Base-by-base conservation (phyloP, 2,797 vertebrate genomes). In the Hafferia zeledoni region DNA sequence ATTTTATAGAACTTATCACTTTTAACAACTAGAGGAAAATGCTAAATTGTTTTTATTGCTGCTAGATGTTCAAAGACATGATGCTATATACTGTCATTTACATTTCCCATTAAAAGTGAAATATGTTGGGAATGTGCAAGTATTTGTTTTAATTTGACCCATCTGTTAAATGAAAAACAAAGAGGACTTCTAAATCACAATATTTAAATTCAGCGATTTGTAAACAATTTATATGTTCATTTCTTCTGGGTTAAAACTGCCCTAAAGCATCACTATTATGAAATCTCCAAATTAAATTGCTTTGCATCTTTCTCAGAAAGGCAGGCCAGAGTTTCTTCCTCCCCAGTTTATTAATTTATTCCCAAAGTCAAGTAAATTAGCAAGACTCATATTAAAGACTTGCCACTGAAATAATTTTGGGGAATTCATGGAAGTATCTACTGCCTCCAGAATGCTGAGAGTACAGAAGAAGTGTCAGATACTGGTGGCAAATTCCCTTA, bases 21-120 rank as follows among this genome's bases (percentile, higher is more conserved):
- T 97, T 97, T 97, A 97, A 97, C 95, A 96, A 92, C 13, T 70
- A 79, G 74, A 71, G 83, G 67, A 82, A 90, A 92, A 92, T 49
- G 59, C 60, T 90, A 94, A 95, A 97, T 96, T 96, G 96, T 84
- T 97, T 97, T 96, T 96, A 97, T 97, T 95, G 96, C 89, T 85
- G 80, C 85, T 96, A 95, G 91, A 97, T 50, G 71, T 89, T 92
- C 86, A 89, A 96, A 97, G 87, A 97, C 96, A 96, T 89, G 81
- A 91, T 96, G 94, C 87, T 92, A 83, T 91, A 86, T 72, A 44
- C 85, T 41, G 56, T 94, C 98, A 97, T 97, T 98, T 98, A 98
- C 97, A 97, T 97, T 98, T 98, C 97, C 98, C 95, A 97, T 98
- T 97, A 96, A 98, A 98, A 96, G 94, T 93, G 95, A 97, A 97